Base-by-base conservation (phyloP, 2,888 invertebrate genomes). In the Cancer borealis region DNA sequence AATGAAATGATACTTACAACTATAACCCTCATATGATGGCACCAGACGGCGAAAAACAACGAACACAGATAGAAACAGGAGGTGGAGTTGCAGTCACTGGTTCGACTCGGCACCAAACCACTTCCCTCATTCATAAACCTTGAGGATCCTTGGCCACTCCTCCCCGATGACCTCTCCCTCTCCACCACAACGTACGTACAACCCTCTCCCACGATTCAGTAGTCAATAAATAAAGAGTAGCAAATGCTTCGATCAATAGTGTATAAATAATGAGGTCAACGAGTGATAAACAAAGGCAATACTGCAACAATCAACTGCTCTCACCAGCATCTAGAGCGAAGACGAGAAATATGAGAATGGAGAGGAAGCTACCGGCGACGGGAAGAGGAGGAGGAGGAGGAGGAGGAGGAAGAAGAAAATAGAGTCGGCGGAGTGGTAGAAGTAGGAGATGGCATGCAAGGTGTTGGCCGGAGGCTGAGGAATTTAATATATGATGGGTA, bases 401-500 rank as follows among this genome's bases (percentile, higher is more conserved):
- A 66, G 47, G 54, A 60, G 30, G 21, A 87, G 30, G 92, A 49
- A 21, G 45, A 73, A 54, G 60, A 91, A 66, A 87, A 79, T 39
- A 87, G 60, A 88, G 73, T 49, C 12, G 49, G 54, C 12, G 88
- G 87, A 49, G 92, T 49, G 88, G 46, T 46, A 84, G 91, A 91
- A 49, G 89, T 26, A 54, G 46, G 73, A 45, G 89, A 93, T 21
- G 92, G 89, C 54, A 87, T 49, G 84, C 84, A 87, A 93, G 88
- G 88, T 54, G 88, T 46, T 54, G 39, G 93, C 91, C 79, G 66
- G 91, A 30, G 88, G 93, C 87, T 66, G 93, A 88, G 66, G 88
- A 92, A 88, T 93, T 89, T 93, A 91, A 93, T 93, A 93, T 93
- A 93, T 93, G 93, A 93, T 54, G 49, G 84, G 91, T 90, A 90